phyloP scores from a whole-genome alignment of 2,888 invertebrate genomes.

The Ophion costatus region DNA sequence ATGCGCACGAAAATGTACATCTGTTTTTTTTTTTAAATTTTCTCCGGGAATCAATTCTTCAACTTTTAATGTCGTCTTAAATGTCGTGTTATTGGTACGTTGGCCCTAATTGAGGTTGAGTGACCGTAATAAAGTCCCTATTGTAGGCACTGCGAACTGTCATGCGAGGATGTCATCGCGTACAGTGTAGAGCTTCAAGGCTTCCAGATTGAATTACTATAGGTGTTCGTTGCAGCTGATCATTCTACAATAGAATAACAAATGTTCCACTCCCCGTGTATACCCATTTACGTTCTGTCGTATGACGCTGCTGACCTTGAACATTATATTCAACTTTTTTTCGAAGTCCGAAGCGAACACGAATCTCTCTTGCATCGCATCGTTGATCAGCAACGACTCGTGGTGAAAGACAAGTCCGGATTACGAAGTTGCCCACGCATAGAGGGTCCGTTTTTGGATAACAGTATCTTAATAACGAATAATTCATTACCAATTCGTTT shows the following conservation, averaged over 20 bases:
- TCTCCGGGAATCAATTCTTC: not conserved
- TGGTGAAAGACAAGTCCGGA: not conserved
- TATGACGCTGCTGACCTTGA: not conserved
- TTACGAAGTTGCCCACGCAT: not conserved
- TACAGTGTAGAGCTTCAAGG: conserved; percentile 22
- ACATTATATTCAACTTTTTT: not conserved
- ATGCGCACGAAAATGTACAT: not conserved
- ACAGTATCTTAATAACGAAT: not conserved
- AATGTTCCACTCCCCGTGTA: not conserved
- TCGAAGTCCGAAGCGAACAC: not conserved
- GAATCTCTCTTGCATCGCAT: not conserved
- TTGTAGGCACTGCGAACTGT: conserved; percentile 2
- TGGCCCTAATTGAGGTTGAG: conserved; percentile 40
- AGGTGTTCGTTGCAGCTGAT: conserved; percentile 11
- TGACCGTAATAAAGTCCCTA: conserved; percentile 34
- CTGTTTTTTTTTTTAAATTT: not conserved
- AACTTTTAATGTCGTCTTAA: conserved; percentile 13
- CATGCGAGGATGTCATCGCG: conserved; percentile 8
- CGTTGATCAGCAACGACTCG: not conserved
- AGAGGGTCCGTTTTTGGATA: not conserved
- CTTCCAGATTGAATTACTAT: conserved; percentile 32
- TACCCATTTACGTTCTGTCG: not conserved
- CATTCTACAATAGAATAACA: not conserved
- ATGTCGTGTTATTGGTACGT: conserved; percentile 14
- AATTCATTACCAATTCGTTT: not conserved